Percentiles rank a stretch among this genome's conserved stretches.
phyloP scores from a whole-genome alignment of 1,140 invertebrate genomes.

The Luehdorfia chinensis region DNA sequence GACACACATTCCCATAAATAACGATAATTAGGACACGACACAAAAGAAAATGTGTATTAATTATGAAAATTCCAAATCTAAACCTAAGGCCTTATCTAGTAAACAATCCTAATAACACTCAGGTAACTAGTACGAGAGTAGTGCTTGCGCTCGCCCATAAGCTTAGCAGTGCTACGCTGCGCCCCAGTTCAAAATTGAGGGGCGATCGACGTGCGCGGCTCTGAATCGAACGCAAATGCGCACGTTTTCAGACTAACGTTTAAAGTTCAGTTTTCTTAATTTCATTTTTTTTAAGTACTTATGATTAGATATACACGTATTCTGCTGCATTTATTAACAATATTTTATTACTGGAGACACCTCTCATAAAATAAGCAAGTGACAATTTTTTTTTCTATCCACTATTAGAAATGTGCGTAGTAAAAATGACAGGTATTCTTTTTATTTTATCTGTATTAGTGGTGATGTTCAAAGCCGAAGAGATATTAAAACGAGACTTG shows the following conservation, averaged over 20 bases:
- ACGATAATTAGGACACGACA: no score
- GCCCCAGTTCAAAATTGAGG: conserved; percentile 40
- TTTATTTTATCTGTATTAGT: conserved; percentile 16
- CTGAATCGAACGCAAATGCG: conserved; percentile 21
- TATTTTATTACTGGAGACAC: no score
- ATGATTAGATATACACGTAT: no score
- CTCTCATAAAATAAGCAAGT: neutral
- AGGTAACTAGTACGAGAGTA: no score
- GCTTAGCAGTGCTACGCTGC: conserved; percentile 21
- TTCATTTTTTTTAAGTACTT: no score
- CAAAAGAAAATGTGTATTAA: no score
- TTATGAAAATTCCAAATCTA: no score
- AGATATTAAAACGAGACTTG: conserved; percentile 19
- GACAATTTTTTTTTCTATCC: neutral
- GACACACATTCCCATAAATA: no score
- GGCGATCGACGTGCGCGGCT: conserved; percentile 32
- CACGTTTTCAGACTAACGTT: conserved; percentile 15
- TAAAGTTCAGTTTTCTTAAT: conserved; percentile 6
- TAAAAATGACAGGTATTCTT: conserved; percentile 2
- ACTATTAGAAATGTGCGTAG: no score
- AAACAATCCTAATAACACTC: neutral
- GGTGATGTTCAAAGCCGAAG: conserved; percentile 17
- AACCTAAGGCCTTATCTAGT: neutral
- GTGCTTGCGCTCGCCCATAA: conserved; percentile 20
- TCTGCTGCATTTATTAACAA: no score